Evolutionary conservation across 2,797 vertebrate genomes (phyloP), one percentile per base, ranked within the genome.

Genomic region (Hylomyscus alleni): DNA sequence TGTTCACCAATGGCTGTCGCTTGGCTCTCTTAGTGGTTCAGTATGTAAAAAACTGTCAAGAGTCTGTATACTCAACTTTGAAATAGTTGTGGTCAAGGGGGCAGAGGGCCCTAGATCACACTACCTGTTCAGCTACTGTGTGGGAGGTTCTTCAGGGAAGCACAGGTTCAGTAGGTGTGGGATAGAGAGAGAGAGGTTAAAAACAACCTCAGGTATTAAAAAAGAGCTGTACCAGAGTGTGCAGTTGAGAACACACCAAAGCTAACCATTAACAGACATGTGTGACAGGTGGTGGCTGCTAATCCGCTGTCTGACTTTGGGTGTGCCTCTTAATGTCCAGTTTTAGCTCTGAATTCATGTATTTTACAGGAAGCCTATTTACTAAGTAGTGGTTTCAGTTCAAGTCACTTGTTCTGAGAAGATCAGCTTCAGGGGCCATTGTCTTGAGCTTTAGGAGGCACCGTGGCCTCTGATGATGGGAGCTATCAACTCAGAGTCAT

Each of bases 1-100:
- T 93, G 50, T n/a, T 84, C 72, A 26, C 44, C 72, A 50, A 2
- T 20, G 58, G 62, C n/a, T 26, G 31, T 10, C 6, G 15, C 31
- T 13, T 2, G 31, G 47, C 72, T 73, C 92, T 97, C 60, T 95
- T 89, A 4, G 15, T 77, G n/a, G 50, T n/a, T 95, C 50, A 86
- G 85, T 50, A 65, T 7, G 47, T 84, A 34, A 47, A 86, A n/a
- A 69, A 69, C 47, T 75, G 54, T 77, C n/a, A 78, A 7, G 34
- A 89, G 47, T 91, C 62, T 92, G 0, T 78, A 60, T 87, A 84
- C 85, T n/a, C 15, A 14, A 15, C 24, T 92, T 14, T 77, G 88
- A 82, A 29, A 89, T n/a, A 89, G 10, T 80, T 92, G 34, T 96
- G 31, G 50, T 72, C 52, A 67, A 50, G 5, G 20, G 67, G 24